Base-by-base conservation (phyloP, 2,797 vertebrate species). In the Pyrrhura leucotis region DNA sequence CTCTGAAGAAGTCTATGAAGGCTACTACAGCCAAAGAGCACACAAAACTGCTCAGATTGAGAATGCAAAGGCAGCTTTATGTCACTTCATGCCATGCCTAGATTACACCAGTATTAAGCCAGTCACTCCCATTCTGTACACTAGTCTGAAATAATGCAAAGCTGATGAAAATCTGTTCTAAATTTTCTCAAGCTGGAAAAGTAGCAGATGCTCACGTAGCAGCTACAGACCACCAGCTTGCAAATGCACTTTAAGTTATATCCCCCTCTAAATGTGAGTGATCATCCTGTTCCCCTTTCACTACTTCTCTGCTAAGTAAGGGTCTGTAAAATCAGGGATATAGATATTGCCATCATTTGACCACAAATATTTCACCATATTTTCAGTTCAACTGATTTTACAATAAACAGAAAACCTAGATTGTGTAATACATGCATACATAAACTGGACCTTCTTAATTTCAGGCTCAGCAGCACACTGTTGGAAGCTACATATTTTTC, bases 381-480 rank as follows among this genome's bases (percentile, higher is more conserved):
- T 92, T 91, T 81, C 83, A 88, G 77, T 68, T 91, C 58, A 84
- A 37, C 29, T 81, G 50, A 75, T 89, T 93, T 47, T 83, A 84
- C 7, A 68, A n/a, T n/a, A 92, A 91, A 94, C 76, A 88, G 62
- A 81, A 94, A 84, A 39, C 29, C 16, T 45, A 62, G 66, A 31
- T 28, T 91, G 33, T 12, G 2, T 83, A 90, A 75, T 28, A 71
- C 31, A 40, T 61, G 40, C 56, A 68, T 7, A 80, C 33, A 71
- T n/a, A 74, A 80, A 59, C 45, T n/a, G 33, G 47, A 51, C 33
- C 9, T 73, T 66, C 96, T 73, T 39, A 67, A 26, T n/a, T 31
- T 37, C 63, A 82, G 72, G 47, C 25, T 85, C 44, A 89, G 68
- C 54, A 88, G 33, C 23, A 63, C 18, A 2, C 31, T 28, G 18